Conservation (phyloP, 2,797 vertebrate species). For the Crax fasciolata region DNA sequence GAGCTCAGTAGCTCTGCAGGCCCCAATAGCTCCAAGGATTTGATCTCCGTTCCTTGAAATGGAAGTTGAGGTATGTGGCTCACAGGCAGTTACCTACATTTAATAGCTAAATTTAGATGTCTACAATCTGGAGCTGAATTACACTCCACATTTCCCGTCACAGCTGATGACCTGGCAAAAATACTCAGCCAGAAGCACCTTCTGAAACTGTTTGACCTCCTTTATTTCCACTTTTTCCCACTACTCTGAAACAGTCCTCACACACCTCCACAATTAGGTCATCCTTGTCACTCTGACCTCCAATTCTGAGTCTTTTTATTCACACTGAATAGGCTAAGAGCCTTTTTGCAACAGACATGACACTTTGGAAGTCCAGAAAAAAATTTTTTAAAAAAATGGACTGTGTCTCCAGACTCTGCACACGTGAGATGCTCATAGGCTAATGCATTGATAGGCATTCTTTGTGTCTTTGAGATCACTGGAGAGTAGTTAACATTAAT, state of each 20-base stretch:
- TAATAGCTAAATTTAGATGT: constrained; percentile 62
- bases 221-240: constrained; percentile 28
- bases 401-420: neutral
- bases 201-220: constrained; percentile 50
- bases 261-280: constrained; percentile 54
- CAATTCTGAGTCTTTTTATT: constrained; percentile 17
- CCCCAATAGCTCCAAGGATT: neutral
- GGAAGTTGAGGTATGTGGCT: constrained; percentile 43
- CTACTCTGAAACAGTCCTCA: neutral
- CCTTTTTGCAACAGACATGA: neutral
- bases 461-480: neutral
- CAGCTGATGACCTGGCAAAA: constrained; percentile 55
- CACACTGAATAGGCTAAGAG: neutral
- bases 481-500: neutral
- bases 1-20: neutral
- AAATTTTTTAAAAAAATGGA: neutral
- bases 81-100: constrained; percentile 63
- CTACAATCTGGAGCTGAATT: constrained; percentile 50
- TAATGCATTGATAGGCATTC: neutral
- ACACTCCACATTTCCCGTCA: constrained; percentile 12
- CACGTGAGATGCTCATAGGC: neutral
- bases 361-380: neutral
- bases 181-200: constrained; percentile 19
- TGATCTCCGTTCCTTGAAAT: constrained; percentile 43
- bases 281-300: constrained; percentile 36